Conservation (phyloP, 2,113 vertebrate species). For the Antennarius striatus region DNA sequence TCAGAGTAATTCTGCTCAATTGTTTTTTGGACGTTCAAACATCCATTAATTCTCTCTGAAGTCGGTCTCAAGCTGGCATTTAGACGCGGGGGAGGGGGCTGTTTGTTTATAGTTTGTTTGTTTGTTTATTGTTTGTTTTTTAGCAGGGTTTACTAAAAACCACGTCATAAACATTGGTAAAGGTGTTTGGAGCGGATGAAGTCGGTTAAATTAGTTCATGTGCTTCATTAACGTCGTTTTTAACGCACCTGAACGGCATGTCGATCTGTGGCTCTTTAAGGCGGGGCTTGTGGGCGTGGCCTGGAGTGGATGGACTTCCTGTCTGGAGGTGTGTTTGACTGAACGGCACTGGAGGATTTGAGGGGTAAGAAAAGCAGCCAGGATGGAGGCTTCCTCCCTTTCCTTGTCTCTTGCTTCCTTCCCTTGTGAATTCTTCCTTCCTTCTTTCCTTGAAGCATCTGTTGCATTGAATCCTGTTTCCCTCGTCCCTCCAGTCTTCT, state of each 20-base stretch:
- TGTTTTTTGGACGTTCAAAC: constrained; percentile 2
- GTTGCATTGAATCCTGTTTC: neutral
- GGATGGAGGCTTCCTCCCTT: constrained; percentile 62
- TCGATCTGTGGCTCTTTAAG: too few relatives aligned
- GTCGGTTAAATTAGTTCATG: too few relatives aligned
- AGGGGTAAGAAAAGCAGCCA: constrained; percentile 19
- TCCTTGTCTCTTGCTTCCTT: neutral
- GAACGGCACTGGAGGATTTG: constrained; percentile 34
- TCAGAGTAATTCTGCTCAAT: constrained; percentile 19
- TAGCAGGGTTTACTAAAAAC: too few relatives aligned
- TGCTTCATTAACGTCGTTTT: too few relatives aligned
- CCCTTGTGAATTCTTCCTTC: neutral
- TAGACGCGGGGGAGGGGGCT: too few relatives aligned
- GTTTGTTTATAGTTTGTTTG: too few relatives aligned
- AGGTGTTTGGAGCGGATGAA: too few relatives aligned
- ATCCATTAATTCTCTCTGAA: neutral
- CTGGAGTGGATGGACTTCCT: constrained; percentile 35
- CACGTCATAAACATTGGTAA: too few relatives aligned
- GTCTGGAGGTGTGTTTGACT: constrained; percentile 41
- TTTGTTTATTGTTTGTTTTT: too few relatives aligned
- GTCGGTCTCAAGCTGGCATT: too few relatives aligned
- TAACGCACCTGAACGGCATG: neutral
- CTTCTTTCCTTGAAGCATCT: neutral
- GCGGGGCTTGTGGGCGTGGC: constrained; percentile 9
- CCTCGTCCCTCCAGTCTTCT: neutral